Base-by-base conservation (phyloP, 2,797 vertebrate species). In the Gouania willdenowi region DNA sequence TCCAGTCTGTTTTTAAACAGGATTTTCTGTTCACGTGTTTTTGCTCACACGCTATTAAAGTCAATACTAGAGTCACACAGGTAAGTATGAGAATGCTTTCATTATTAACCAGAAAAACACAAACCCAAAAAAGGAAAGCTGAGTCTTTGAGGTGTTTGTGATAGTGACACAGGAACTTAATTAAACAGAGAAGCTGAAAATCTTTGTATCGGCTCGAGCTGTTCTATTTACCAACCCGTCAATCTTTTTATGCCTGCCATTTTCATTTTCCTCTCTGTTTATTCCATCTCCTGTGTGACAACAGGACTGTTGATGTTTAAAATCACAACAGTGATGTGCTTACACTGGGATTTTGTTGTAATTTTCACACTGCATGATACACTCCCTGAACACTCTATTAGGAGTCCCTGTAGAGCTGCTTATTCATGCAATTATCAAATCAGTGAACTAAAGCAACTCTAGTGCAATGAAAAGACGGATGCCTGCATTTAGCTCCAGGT, bases 131-230 rank as follows among this genome's bases (percentile, higher is more conserved):
- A 13, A n/a, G n/a, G n/a, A n/a, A n/a, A n/a, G n/a, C 13, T 26
- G 25, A 16, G 42, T 48, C 21, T 56, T 51, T 39, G 19, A 63
- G 34, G 40, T 33, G 19, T 43, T 35, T 39, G 33, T 43, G 9
- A 13, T 10, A 43, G 26, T 27, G 33, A 43, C 60, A 71, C 61
- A 62, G 71, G 63, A 48, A 45, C 27, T 51, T 36, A 44, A 73
- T 56, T 48, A 59, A 20, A 54, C 43, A 61, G 33, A 54, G 28
- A 50, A 42, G 43, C 5, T 12, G 17, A 18, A 33, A 52, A 40
- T 41, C 24, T 23, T 9, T 18, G 4, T 29, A 41, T 54, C 38
- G 37, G 10, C 10, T 22, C n/a, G 26, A 44, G 29, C 26, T 41
- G 14, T 28, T 38, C 18, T 22, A 16, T 11, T n/a, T n/a, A n/a